Evolutionary conservation across 2,888 invertebrate species (phyloP), one percentile per base, ranked within the genome.

Genomic region (Drosophila mimica): DNA sequence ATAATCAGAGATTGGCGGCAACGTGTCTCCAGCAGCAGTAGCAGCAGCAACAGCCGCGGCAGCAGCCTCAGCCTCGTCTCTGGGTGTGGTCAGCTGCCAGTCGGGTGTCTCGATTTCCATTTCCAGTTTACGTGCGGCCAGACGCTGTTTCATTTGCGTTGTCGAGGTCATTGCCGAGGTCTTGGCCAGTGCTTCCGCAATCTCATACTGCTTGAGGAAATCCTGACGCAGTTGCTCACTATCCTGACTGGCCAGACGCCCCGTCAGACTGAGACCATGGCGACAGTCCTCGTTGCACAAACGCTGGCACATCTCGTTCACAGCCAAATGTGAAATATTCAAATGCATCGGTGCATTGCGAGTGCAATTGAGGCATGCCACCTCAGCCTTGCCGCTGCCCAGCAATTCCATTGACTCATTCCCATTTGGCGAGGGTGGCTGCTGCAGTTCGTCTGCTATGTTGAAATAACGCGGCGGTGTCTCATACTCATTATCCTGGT

Each of bases 91-190:
- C 70, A 62, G 59, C 40, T 36, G 63, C 65, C 70, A 43, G 57
- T 57, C 67, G 48, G 69, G 66, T 66, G 89, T 76, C 54, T 80
- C 93, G 54, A 94, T 93, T 75, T 94, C 94, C 77, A 95, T 91
- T 92, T 95, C 94, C 80, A 94, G 91, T 89, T 94, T 94, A 60
- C 94, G 93, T 36, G 94, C 95, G 43, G 94, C 94, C 73, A 95
- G 92, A 74, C 94, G 93, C 79, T 94, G 93, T 85, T 93, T 94
- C 60, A 94, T 94, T 84, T 91, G 86, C 38, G 94, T 93, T 25
- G 94, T 94, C 65, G 95, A 94, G 78, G 95, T 95, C 94, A 95
- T 93, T 91, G 94, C 92, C 90, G 94, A 94, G 75, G 94, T 94
- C 83, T 93, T 94, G 56, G 95, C 94, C 81, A 95, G 91, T 54